Conservation (phyloP, 2,113 vertebrate genomes). For the Sinocyclocheilus rhinocerous region DNA sequence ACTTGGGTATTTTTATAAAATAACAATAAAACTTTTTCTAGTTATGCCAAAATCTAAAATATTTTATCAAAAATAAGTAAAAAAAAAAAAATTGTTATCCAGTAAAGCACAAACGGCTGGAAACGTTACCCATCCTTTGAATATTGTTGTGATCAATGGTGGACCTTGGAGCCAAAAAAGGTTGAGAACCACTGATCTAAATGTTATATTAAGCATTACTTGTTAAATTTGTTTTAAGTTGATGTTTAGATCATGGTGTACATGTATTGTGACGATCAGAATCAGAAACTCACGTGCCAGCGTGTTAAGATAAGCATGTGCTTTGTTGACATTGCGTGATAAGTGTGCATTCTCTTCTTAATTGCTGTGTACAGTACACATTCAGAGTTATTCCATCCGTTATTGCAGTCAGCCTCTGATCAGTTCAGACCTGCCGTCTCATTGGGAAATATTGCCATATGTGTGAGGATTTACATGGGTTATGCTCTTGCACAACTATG, state of each 20-base stretch:
- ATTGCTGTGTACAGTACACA: slow-evolving; percentile 28
- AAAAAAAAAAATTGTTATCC: too few relatives aligned
- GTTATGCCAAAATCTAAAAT: too few relatives aligned
- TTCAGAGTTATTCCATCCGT: slow-evolving; percentile 36
- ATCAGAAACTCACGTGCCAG: neutral
- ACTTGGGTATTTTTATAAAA: too few relatives aligned
- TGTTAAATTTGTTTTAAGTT: neutral
- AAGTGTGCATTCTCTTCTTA: neutral
- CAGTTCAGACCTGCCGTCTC: slow-evolving; percentile 52
- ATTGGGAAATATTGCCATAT: slow-evolving; percentile 26
- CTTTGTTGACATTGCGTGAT: slow-evolving; percentile 8
- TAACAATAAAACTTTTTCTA: too few relatives aligned
- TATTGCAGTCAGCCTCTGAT: slow-evolving; percentile 51
- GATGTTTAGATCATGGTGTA: neutral
- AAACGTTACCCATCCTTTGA: too few relatives aligned
- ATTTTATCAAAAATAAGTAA: too few relatives aligned
- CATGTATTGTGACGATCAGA: neutral
- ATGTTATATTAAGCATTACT: neutral
- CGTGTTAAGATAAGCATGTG: neutral
- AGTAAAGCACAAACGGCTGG: too few relatives aligned
- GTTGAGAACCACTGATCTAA: neutral
- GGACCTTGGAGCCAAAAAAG: neutral
- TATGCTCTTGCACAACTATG: slow-evolving; percentile 51
- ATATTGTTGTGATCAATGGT: neutral
- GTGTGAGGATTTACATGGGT: neutral